Base-by-base conservation (phyloP, 1,140 invertebrate genomes). In the Psilanteris sp. region DNA sequence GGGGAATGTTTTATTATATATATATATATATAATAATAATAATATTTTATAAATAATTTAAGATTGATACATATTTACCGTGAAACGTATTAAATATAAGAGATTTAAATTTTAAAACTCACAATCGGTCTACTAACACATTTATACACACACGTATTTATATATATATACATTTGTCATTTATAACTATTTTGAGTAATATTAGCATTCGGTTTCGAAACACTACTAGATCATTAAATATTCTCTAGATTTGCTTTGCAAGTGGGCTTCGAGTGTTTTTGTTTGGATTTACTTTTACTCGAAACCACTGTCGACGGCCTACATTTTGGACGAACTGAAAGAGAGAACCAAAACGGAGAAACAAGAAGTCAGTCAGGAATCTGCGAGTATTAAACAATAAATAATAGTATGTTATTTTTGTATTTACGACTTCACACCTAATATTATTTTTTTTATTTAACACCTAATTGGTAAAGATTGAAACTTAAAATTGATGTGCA, bases 271-370 rank as follows among this genome's bases (percentile, higher is more conserved):
- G 61, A 59, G 54, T 70, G 71, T 80, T 79, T 79, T 76, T 79
- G 71, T 74, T 74, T 66, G 64, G 55, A 74, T 77, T 81, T 76
- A 81, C 80, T 80, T 81, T 81, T 81, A 81, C 80, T 81, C 71
- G 59, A 70, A 76, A 54, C 61, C 61, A 61, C 71, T 46, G 61
- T 74, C 46, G 46, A 46, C 61, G 71, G 59, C 70, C 70, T 74
- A 73, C 70, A 73, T 64, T 73, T 66, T 59, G 59, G 57, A 66
- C 14, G 50, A 57, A 72, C 41, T 57, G 22, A 73, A 73, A 57
- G 43, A 66, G 16, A 10, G 41, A 43, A 61, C 22, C 18, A 39
- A 11, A 54, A 27, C 5, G 11, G 46, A 13, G 29, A 13, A 4
- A 52, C n/a, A n/a, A n/a, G n/a, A n/a, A n/a, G n/a, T n/a, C n/a